Evolutionary conservation across 1,140 invertebrate species (phyloP).

Genomic region (Chrysomallon squamiferum): DNA sequence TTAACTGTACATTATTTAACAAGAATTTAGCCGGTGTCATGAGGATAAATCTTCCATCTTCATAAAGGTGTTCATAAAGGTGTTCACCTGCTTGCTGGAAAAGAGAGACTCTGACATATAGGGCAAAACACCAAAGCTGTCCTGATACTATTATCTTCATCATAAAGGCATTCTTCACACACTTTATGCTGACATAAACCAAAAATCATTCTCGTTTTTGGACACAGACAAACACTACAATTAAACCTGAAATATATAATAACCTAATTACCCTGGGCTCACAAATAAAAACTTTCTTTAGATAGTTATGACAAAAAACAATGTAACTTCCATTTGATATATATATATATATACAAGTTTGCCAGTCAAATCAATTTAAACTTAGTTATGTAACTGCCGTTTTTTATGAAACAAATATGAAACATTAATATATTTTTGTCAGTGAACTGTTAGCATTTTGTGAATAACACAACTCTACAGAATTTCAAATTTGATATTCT

Average conservation of each 20-base stretch:
- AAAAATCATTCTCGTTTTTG: constrained; percentile 36
- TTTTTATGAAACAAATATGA: too few relatives aligned
- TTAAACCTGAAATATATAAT: constrained; percentile 35
- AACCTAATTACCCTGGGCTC: too few relatives aligned
- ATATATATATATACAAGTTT: neutral
- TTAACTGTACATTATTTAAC: neutral
- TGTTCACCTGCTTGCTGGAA: too few relatives aligned
- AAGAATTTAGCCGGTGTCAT: neutral
- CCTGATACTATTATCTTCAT: constrained; percentile 14
- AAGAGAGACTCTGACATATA: constrained; percentile 22
- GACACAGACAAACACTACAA: constrained; percentile 36
- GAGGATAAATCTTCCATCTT: too few relatives aligned
- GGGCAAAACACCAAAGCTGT: constrained; percentile 32
- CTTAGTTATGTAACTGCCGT: neutral
- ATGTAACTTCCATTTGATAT: neutral
- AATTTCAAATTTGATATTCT: too few relatives aligned
- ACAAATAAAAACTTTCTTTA: too few relatives aligned
- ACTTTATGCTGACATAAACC: constrained; percentile 39
- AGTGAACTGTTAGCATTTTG: too few relatives aligned
- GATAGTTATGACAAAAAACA: neutral
- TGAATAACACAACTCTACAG: too few relatives aligned
- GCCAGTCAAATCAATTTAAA: neutral
- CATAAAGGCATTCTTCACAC: constrained; percentile 42
- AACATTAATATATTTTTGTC: too few relatives aligned
- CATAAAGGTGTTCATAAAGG: too few relatives aligned